These are phyloP conservation scores for Actinernus sp. DNA, from an alignment of 92 coral and sea anemone species.

Conservation along the genomic window DNA sequence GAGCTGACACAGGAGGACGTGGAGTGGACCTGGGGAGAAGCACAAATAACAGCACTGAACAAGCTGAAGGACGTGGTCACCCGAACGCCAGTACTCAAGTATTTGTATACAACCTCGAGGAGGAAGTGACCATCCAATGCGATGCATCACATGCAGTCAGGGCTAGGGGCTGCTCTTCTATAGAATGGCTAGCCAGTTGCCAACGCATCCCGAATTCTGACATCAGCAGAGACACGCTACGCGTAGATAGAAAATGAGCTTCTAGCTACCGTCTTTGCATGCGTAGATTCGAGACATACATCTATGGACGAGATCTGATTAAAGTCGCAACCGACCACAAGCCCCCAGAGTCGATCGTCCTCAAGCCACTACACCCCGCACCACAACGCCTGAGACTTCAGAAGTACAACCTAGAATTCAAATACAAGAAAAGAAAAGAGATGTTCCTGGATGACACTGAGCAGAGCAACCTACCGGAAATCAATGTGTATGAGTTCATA, in stretches of 20 bases:
- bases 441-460: no score
- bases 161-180: conserved; percentile 16
- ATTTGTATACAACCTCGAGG: conserved; percentile 31
- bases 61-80: conserved; percentile 63
- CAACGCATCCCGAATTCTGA: conserved; percentile 16
- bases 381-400: no score
- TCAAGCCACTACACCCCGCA: conserved; percentile 5
- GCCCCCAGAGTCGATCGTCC: conserved; percentile 6
- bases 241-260: conserved; percentile 28
- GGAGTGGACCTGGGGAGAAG: no score
- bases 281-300: conserved; percentile 17
- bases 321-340: conserved; percentile 22
- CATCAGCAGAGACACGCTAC: no score
- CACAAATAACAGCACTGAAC: no score
- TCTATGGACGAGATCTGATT: no score
- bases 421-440: no score
- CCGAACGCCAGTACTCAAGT: conserved; percentile 24
- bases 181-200: conserved; percentile 41
- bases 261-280: conserved; percentile 18
- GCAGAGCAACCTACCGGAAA: no score
- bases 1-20: no score
- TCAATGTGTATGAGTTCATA: no score
- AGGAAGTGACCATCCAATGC: conserved; percentile 32
- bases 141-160: conserved; percentile 12
- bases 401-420: no score